These are phyloP conservation scores for Gallinago paraguaiae DNA, from an alignment of 2,113 vertebrate genomes.

Conservation along the genomic window DNA sequence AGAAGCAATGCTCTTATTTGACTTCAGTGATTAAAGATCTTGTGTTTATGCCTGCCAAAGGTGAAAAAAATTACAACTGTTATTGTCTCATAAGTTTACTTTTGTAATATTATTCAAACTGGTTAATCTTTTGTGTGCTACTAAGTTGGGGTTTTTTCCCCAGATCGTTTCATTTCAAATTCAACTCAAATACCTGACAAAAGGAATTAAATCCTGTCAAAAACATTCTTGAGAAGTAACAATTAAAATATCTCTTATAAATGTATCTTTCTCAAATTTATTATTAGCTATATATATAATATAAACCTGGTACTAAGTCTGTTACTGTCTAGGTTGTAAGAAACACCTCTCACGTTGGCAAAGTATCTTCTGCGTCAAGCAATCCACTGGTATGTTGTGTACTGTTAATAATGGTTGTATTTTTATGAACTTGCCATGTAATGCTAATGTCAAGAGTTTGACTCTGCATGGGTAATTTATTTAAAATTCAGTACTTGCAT, in stretches of 20 bases:
- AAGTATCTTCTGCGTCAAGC: slow-evolving; percentile 76
- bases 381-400: slow-evolving; percentile 79
- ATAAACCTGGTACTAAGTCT: slow-evolving; percentile 1
- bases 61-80: neutral
- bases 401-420: neutral
- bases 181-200: neutral
- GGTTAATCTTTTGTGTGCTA: neutral
- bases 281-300: neutral
- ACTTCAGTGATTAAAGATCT: neutral
- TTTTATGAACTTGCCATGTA: neutral
- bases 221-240: neutral
- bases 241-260: neutral
- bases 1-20: neutral
- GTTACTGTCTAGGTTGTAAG: slow-evolving; percentile 82
- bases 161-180: neutral
- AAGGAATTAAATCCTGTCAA: neutral
- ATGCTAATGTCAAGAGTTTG: neutral
- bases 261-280: neutral
- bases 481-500: neutral
- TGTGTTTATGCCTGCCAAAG: neutral
- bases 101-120: neutral
- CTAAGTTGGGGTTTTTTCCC: neutral
- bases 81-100: neutral
- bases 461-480: neutral
- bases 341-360: slow-evolving; percentile 82